phyloP scores from a whole-genome alignment of 2,113 vertebrate species.

The Microtus oregoni region DNA sequence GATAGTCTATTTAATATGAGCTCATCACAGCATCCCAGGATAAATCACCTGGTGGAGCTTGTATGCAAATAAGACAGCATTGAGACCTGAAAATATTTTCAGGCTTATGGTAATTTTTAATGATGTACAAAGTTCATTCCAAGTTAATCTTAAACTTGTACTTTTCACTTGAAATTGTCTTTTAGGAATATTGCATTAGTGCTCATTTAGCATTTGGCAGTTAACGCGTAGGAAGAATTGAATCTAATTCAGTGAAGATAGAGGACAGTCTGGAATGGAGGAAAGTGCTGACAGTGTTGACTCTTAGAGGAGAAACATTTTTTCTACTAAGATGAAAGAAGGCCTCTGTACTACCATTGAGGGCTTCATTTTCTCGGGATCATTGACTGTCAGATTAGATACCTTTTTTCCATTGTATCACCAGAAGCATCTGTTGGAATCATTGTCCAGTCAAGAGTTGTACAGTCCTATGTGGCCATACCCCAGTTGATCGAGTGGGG shows the following conservation, averaged over 20 bases:
- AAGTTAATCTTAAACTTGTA: constrained; percentile 58
- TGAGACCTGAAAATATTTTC: constrained; percentile 67
- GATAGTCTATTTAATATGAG: constrained; percentile 34
- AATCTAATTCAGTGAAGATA: constrained; percentile 39
- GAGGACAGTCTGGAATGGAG: constrained; percentile 38
- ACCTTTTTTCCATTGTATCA: not conserved
- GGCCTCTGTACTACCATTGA: not conserved
- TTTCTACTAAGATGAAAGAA: constrained; percentile 12
- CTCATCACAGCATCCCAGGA: constrained; percentile 44
- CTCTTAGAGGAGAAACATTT: constrained; percentile 25
- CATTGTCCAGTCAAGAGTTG: not conserved
- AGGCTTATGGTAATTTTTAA: constrained; percentile 57
- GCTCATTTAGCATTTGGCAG: constrained; percentile 27
- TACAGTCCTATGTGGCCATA: not conserved
- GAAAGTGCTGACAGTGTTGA: not conserved
- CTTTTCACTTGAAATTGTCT: constrained; percentile 65
- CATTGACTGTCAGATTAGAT: constrained; percentile 1
- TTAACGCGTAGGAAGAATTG: constrained; percentile 32
- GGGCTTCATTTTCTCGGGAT: constrained; percentile 47
- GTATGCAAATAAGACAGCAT: constrained; percentile 48
- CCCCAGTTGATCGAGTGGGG: not conserved
- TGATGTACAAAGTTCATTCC: constrained; percentile 66
- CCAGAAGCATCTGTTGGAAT: constrained; percentile 40
- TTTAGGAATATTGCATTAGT: constrained; percentile 58
- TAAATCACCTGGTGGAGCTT: constrained; percentile 57